Evolutionary conservation across 2,797 vertebrate species (phyloP).

Genomic region (Avahi laniger): DNA sequence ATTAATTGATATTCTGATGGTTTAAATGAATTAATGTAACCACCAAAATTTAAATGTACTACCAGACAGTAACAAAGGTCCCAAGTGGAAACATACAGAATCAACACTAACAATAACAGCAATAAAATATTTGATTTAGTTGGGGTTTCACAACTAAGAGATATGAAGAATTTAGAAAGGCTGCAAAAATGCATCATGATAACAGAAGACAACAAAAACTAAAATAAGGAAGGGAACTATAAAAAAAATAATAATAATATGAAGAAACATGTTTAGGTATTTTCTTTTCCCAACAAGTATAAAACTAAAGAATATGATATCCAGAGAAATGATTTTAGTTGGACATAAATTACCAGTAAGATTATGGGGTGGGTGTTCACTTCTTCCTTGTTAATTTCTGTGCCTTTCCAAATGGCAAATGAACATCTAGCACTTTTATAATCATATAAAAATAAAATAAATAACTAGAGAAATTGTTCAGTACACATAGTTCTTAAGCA

Average conservation of each 20-base stretch:
- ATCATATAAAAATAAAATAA: slow-evolving; percentile 28
- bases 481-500: background rate
- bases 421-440: background rate
- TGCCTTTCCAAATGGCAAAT: background rate
- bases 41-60: background rate
- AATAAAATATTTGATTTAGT: background rate
- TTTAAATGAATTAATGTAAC: background rate
- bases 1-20: slow-evolving; percentile 28
- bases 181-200: background rate
- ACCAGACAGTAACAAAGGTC: background rate
- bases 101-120: background rate
- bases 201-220: background rate
- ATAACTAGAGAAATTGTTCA: background rate
- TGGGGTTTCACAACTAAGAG: background rate
- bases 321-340: background rate
- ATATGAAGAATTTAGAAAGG: background rate
- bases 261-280: background rate
- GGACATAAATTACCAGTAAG: background rate
- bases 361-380: background rate
- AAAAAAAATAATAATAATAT: background rate
- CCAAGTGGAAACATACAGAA: background rate
- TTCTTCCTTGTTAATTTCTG: background rate
- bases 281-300: background rate
- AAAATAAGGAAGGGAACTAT: background rate
- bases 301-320: background rate